A percentile compares a stretch with the other conserved stretches of the same genome.
Evolutionary conservation across 2,113 vertebrate species (phyloP).

Genomic region (Jaculus jaculus): DNA sequence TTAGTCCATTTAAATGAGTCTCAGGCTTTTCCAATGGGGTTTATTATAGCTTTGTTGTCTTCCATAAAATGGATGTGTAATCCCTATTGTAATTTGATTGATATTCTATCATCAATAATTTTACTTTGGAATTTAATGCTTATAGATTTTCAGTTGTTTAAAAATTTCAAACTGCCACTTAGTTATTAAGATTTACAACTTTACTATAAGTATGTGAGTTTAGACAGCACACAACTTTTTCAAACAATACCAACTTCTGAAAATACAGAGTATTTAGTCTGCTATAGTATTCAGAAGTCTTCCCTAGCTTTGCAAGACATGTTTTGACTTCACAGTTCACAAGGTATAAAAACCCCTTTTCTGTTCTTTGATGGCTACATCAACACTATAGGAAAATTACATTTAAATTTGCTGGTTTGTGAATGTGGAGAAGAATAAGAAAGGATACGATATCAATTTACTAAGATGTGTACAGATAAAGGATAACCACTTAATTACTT

Average conservation of each 20-base stretch:
- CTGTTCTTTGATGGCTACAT: conserved; percentile 9
- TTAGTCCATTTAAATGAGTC: background rate
- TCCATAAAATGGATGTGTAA: background rate
- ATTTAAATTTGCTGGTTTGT: conserved; percentile 16
- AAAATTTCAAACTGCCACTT: background rate
- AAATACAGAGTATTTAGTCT: background rate
- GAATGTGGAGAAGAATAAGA: background rate
- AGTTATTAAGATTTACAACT: conserved; percentile 16
- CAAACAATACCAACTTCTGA: background rate
- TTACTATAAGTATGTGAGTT: background rate
- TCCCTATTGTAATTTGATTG: background rate
- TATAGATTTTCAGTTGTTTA: background rate
- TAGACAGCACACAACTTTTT: background rate
- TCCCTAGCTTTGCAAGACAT: background rate
- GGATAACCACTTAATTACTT: no score
- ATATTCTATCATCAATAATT: background rate
- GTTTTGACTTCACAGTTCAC: conserved; percentile 57
- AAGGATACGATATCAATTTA: no score
- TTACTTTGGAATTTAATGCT: background rate
- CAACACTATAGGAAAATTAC: background rate
- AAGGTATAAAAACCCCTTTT: conserved; percentile 47
- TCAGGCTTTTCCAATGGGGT: background rate
- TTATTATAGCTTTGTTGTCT: background rate
- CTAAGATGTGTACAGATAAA: no score
- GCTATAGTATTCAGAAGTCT: background rate